phyloP scores from a whole-genome alignment of 2,113 vertebrate genomes.

The Meles meles region DNA sequence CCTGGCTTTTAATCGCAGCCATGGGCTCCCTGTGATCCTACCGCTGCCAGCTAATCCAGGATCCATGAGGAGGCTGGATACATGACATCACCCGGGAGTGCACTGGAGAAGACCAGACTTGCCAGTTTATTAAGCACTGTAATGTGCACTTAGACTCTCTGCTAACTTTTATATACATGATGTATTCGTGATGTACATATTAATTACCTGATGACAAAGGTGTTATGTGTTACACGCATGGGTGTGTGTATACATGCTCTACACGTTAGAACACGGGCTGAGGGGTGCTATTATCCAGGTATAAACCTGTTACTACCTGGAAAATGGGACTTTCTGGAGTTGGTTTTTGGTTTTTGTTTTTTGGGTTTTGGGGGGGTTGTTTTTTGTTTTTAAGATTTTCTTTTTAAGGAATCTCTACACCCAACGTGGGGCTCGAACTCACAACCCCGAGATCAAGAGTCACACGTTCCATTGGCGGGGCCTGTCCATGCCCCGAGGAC shows the following conservation, averaged over 20 bases:
- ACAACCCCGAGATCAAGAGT: not conserved
- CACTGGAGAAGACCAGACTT: not conserved
- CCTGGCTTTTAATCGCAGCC: not conserved
- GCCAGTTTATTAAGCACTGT: not conserved
- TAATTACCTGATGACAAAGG: not conserved
- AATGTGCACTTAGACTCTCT: not conserved
- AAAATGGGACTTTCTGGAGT: not conserved
- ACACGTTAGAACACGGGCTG: accelerated
- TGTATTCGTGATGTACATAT: not conserved
- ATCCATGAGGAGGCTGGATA: not conserved
- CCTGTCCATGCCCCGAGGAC: not conserved
- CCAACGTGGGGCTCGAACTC: not conserved
- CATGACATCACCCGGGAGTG: not conserved
- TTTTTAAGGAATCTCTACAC: not conserved
- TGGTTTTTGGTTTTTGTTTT: not conserved
- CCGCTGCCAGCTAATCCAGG: not conserved
- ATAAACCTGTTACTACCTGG: not conserved
- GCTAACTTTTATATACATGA: not conserved
- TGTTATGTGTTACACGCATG: not conserved
- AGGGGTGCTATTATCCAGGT: not conserved
- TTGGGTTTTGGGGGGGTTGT: no score
- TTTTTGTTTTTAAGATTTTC: not conserved
- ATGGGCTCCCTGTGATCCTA: not conserved
- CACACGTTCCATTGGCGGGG: not conserved
- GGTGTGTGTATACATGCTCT: not conserved